Base-by-base conservation (phyloP, 2,797 vertebrate genomes). In the Pangasius djambal region DNA sequence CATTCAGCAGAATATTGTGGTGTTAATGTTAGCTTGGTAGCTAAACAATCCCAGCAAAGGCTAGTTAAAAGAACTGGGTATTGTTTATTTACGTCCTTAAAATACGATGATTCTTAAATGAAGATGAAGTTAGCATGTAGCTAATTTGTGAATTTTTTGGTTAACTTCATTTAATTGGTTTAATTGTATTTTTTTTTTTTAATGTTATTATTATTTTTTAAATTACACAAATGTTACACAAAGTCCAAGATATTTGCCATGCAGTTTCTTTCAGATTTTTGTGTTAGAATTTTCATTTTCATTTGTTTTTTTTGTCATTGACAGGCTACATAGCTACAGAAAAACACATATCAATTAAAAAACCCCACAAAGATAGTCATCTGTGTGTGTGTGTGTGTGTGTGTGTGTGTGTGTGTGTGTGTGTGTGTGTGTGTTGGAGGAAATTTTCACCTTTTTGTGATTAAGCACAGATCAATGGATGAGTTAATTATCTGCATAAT, bases 401-500 rank as follows among this genome's bases (percentile, higher is more conserved):
- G 74, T 50, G 31, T 28, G 7, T 16, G 57, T 7, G 34, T 44
- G 57, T n/a, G 59, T 0, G 16, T 40, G 34, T 22, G 20, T 48
- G 40, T 3, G 31, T 28, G 7, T 16, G 57, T 7, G 34, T 44
- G 57, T n/a, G 59, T 48, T 44, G 40, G 59, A 48, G 59, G 37
- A 83, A 44, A 83, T 44, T 16, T 83, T 18, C 61, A 2, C 28
- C 25, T 83, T 83, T 83, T 48, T 48, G 15, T 50, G 61, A 84
- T 84, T 72, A 88, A 78, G 40, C 79, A 70, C 79, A 81, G 88
- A 63, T 59, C 20, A 84, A 50, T 83, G 82, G 59, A 83, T 5
- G 25, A 83, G 57, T 83, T 83, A 83, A 63, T 83, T 65, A 67
- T 83, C 15, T 84, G 82, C 16, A 67, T 84, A 67, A 48, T 83